A percentile compares a stretch with the other conserved stretches of the same genome.
Evolutionary conservation across 1,140 invertebrate species (phyloP).

Genomic region (Drosophila oshimai): DNA sequence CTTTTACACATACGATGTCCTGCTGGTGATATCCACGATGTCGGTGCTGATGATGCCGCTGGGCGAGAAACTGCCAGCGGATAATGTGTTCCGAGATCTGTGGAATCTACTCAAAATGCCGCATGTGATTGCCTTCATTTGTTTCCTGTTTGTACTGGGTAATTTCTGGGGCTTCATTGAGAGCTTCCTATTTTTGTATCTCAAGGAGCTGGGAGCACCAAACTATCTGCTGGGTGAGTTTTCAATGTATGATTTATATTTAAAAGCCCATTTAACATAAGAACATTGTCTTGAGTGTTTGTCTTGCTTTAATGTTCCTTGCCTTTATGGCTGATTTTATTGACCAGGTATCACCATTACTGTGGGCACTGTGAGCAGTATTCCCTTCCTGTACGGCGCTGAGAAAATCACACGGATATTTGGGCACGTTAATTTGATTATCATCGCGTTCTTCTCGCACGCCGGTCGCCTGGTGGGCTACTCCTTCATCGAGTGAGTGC

Average conservation of each 20-base stretch:
- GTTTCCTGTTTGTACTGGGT: slow-evolving; percentile 89
- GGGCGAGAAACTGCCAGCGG: slow-evolving; percentile 88
- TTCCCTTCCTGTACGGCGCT: slow-evolving; percentile 91
- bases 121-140: slow-evolving; percentile 89
- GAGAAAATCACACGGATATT: slow-evolving; percentile 91
- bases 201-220: slow-evolving; percentile 90
- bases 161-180: slow-evolving; percentile 94
- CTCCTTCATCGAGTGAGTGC: slow-evolving; percentile 90
- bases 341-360: slow-evolving; percentile 89
- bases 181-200: slow-evolving; percentile 92
- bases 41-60: slow-evolving; percentile 89
- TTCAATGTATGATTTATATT: not conserved
- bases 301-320: not conserved
- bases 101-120: slow-evolving; percentile 89
- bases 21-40: slow-evolving; percentile 87
- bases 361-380: slow-evolving; percentile 89
- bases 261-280: too few relatives aligned
- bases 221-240: slow-evolving; percentile 90
- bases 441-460: slow-evolving; percentile 91
- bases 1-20: slow-evolving; percentile 89
- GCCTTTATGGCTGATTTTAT: not conserved
- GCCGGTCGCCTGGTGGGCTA: slow-evolving; percentile 90
- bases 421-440: slow-evolving; percentile 91
- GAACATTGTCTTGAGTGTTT: not conserved
- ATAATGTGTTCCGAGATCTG: slow-evolving; percentile 88